phyloP scores from a whole-genome alignment of 1,140 invertebrate genomes.

The Charaxes varanes region DNA sequence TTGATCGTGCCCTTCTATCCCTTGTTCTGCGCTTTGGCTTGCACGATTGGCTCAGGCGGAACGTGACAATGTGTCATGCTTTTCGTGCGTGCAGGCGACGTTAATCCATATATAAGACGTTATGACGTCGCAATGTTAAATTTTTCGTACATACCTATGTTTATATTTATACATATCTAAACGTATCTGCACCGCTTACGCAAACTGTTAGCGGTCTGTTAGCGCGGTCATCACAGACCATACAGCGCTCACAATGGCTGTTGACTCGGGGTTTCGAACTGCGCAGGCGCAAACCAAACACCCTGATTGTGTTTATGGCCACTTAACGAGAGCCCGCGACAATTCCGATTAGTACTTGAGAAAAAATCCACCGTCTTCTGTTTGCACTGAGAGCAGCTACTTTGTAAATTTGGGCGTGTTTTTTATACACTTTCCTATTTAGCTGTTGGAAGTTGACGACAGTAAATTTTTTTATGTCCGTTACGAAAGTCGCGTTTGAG shows the following conservation, averaged over 20 bases:
- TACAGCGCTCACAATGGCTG: conserved; percentile 50
- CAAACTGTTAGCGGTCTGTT: conserved; percentile 57
- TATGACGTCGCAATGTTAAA: too few relatives aligned
- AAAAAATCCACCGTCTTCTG: conserved; percentile 56
- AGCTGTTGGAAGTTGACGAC: too few relatives aligned
- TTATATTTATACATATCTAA: background rate
- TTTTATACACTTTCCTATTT: conserved; percentile 18
- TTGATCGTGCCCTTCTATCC: too few relatives aligned
- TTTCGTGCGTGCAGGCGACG: too few relatives aligned
- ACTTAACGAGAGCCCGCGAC: conserved; percentile 63
- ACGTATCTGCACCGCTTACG: conserved; percentile 36
- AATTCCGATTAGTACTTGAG: conserved; percentile 66
- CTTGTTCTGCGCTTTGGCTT: too few relatives aligned
- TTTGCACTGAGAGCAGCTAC: conserved; percentile 64
- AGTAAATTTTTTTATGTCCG: too few relatives aligned
- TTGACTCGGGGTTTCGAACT: conserved; percentile 55
- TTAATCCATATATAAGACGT: too few relatives aligned
- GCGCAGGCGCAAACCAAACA: conserved; percentile 63
- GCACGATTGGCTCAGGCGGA: too few relatives aligned
- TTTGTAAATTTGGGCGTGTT: conserved; percentile 45
- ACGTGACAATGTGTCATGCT: too few relatives aligned
- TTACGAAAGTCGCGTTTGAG: too few relatives aligned
- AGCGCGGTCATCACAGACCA: conserved; percentile 47
- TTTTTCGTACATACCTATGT: too few relatives aligned
- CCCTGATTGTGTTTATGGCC: conserved; percentile 68